These are phyloP conservation scores for Drosophila fungiperda DNA, from an alignment of 2,888 invertebrate species.

Conservation along the genomic window DNA sequence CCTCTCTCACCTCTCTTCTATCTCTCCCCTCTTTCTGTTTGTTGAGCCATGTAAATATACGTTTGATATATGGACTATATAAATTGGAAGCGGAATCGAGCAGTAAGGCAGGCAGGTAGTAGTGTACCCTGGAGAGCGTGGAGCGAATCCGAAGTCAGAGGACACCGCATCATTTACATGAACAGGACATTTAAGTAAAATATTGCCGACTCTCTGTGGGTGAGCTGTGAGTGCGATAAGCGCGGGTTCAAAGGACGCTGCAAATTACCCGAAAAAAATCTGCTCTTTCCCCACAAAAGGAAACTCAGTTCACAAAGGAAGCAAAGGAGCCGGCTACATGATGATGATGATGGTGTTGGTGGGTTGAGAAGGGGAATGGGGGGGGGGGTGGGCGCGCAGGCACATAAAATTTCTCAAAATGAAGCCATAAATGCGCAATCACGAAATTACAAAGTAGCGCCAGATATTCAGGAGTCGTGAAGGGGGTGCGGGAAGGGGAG, in stretches of 20 bases:
- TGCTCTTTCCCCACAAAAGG: conserved; percentile 14
- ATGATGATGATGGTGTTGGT: neutral
- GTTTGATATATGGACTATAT: conserved; percentile 69
- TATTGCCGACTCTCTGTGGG: conserved; percentile 58
- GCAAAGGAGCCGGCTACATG: conserved; percentile 4
- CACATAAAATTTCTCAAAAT: conserved; percentile 77
- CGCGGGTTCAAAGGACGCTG: conserved; percentile 69
- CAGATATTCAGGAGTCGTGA: conserved; percentile 17
- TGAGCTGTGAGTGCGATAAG: conserved; percentile 60
- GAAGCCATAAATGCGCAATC: conserved; percentile 82
- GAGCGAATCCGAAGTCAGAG: neutral
- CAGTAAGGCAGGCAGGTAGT: conserved; percentile 2
- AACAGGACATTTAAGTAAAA: conserved; percentile 77
- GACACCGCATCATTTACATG: conserved; percentile 74
- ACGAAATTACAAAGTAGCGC: conserved; percentile 74
- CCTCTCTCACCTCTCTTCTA: neutral
- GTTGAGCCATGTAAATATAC: conserved; percentile 44
- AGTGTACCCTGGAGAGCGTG: neutral
- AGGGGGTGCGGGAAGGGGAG: neutral
- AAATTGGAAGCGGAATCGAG: conserved; percentile 25
- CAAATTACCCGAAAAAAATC: conserved; percentile 71
- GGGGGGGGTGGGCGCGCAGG: neutral
- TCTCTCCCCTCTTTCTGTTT: conserved; percentile 11
- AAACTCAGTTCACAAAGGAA: conserved; percentile 47
- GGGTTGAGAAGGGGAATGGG: neutral